Evolutionary conservation across 2,113 vertebrate species (phyloP).

Genomic region (Echinops telfairi): DNA sequence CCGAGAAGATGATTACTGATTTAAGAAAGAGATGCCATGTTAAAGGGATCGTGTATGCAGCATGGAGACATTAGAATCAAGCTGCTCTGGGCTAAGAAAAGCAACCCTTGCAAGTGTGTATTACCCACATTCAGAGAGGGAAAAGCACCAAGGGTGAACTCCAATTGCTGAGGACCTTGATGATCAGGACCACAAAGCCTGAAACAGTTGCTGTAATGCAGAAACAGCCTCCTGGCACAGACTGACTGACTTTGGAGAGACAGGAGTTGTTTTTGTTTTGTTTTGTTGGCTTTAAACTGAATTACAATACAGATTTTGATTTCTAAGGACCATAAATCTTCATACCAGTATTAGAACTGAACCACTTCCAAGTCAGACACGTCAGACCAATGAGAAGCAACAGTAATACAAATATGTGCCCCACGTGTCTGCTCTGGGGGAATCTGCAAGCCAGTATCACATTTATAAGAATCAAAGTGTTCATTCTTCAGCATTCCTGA

Average conservation of each 20-base stretch:
- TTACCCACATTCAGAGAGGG: constrained; percentile 72
- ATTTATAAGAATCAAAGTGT: constrained; percentile 80
- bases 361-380: constrained; percentile 81
- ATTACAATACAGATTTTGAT: constrained; percentile 67
- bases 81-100: constrained; percentile 64
- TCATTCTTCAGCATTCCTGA: constrained; percentile 83
- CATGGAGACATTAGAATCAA: constrained; percentile 62
- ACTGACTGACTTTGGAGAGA: constrained; percentile 58
- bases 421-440: constrained; percentile 82
- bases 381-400: constrained; percentile 80
- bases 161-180: constrained; percentile 76
- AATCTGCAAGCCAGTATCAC: constrained; percentile 83
- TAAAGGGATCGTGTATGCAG: constrained; percentile 57
- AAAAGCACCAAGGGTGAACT: constrained; percentile 80
- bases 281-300: not conserved
- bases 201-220: constrained; percentile 79
- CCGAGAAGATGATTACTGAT: constrained; percentile 51
- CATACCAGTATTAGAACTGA: constrained; percentile 74
- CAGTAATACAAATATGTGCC: constrained; percentile 73
- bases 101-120: constrained; percentile 63
- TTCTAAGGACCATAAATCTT: constrained; percentile 84
- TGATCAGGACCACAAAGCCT: constrained; percentile 83
- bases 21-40: constrained; percentile 58
- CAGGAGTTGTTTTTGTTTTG: not conserved
- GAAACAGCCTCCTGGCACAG: constrained; percentile 79